Conservation (phyloP, 2,113 vertebrate species). For the Daphoenositta chrysoptera region DNA sequence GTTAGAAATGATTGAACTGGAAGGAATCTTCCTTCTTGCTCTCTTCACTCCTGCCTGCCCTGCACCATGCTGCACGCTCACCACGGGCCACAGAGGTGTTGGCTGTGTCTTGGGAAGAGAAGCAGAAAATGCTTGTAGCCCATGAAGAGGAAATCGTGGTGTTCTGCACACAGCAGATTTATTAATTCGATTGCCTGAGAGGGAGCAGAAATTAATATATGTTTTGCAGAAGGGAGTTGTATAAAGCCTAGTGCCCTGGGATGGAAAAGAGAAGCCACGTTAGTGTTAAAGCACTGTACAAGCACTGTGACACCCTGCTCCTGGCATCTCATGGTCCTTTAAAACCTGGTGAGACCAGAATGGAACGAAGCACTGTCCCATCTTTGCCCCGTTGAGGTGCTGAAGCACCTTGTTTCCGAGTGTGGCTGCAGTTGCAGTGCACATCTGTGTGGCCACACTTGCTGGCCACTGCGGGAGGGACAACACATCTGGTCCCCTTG, state of each 20-base stretch:
- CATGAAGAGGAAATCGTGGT: not conserved
- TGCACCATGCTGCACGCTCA: not conserved
- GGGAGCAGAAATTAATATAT: not conserved
- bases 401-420: not conserved
- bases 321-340: not conserved
- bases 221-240: not conserved
- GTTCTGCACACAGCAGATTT: not conserved
- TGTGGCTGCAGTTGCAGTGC: not conserved
- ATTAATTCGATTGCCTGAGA: not conserved
- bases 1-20: not conserved
- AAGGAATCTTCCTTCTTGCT: not conserved
- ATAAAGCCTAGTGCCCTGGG: not conserved
- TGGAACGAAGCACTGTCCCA: not conserved
- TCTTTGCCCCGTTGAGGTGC: not conserved
- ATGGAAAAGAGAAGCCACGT: not conserved
- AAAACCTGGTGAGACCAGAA: not conserved
- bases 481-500: not conserved
- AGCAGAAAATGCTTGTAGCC: not conserved
- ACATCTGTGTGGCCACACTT: not conserved
- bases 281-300: not conserved
- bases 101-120: not conserved
- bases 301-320: not conserved
- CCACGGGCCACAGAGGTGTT: rapidly evolving
- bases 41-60: not conserved
- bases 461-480: not conserved